Percentiles rank a stretch among this genome's conserved stretches.
These are phyloP conservation scores for Microcebus jonahi DNA, from an alignment of 2,113 vertebrate species.

Conservation along the genomic window DNA sequence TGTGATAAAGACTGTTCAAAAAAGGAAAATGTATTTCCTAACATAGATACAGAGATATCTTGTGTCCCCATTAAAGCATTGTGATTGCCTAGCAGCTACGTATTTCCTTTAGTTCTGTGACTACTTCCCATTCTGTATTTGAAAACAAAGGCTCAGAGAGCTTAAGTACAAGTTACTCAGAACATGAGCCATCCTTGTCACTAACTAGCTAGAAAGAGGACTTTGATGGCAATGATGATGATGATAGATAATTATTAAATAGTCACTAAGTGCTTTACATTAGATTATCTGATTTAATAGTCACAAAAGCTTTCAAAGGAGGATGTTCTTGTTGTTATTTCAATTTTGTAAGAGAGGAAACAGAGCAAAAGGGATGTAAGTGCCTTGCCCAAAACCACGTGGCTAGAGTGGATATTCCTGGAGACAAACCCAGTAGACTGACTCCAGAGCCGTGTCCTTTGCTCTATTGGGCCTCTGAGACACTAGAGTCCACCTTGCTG, in stretches of 20 bases:
- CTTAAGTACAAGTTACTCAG: neutral
- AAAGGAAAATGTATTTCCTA: neutral
- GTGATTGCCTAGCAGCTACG: neutral
- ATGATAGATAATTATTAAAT: neutral
- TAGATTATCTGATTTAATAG: neutral
- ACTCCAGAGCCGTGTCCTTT: neutral
- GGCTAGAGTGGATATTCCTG: fast-evolving
- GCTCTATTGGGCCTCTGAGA: neutral
- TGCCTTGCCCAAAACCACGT: neutral
- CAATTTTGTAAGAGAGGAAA: neutral
- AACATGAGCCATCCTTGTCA: neutral
- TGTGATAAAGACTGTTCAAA: neutral
- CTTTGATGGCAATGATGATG: neutral
- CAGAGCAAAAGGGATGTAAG: neutral
- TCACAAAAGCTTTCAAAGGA: neutral
- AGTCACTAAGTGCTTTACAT: neutral
- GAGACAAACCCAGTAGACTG: neutral
- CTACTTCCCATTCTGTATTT: neutral
- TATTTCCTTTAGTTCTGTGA: neutral
- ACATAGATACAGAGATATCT: neutral
- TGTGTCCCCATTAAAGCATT: neutral
- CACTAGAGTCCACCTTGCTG: neutral
- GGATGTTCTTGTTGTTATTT: neutral
- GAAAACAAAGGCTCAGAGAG: neutral
- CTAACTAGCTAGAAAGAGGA: neutral